Evolutionary conservation across 2,113 vertebrate genomes (phyloP), one percentile per base, ranked within the genome.

Genomic region (Pimephales promelas): DNA sequence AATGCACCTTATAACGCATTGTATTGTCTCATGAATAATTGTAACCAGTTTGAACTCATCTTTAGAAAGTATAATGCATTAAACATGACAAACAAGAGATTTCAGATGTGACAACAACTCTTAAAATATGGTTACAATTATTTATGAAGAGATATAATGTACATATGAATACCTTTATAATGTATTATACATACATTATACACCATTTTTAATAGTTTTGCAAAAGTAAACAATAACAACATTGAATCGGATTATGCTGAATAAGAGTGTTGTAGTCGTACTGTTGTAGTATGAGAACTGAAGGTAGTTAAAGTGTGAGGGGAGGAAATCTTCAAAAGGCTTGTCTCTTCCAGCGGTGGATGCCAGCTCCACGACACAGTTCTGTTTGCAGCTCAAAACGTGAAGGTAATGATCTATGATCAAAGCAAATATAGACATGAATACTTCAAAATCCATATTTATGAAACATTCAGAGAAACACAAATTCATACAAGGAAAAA

Each of bases 261-360:
- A n/a, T 5, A 34, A 34, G 36, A 57, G 16, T 2, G 49, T 5
- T n/a, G n/a, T n/a, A n/a, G 22, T 83, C 97, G 93, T 93, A 99
- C 98, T 96, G 93, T 97, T 99, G 89, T 98, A 96, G 92, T 98
- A 99, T 88, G 98, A 96, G 89, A 99, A 99, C 92, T 99, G 98
- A 79, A 99, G 94, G 87, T 99, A 98, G 91, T 99, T 97, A 89
- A 97, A 98, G 75, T 97, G 97, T 0, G 96, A 95, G 0, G 97
- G 96, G 3, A 99, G 94, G 91, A 98, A 99, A 86, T 99, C 95
- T 84, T 98, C 96, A 22, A 97, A 89, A n/a, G 97, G 96, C 78
- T 96, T 95, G 20, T 96, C 93, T 64, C 68, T 93, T 40, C 96
- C 95, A 0, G 95, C 92, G n/a, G 93, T 91, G 0, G 92, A 92